phyloP scores from a whole-genome alignment of 1,140 invertebrate genomes.

The Colletes latitarsis region DNA sequence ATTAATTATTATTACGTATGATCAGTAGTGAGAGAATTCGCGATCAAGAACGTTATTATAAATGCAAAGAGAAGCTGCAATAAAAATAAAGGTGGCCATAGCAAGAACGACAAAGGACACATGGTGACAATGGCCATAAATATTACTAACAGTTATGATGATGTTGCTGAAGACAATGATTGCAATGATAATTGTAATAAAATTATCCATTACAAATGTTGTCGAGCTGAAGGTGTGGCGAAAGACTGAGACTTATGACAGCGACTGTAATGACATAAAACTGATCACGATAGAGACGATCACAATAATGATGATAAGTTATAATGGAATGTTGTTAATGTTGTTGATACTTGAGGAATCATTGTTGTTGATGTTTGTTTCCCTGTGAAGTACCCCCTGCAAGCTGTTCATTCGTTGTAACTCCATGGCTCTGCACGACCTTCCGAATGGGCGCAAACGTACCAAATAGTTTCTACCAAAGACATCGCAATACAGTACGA shows the following conservation, averaged over 20 bases:
- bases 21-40: slow-evolving; percentile 41
- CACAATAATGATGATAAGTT: slow-evolving; percentile 72
- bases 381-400: slow-evolving; percentile 66
- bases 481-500: slow-evolving; percentile 41
- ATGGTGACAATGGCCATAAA: slow-evolving; percentile 48
- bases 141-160: slow-evolving; percentile 46
- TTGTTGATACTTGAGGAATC: slow-evolving; percentile 75
- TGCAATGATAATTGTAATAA: slow-evolving; percentile 58
- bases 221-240: slow-evolving; percentile 48
- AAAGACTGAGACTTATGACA: slow-evolving; percentile 60
- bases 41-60: slow-evolving; percentile 9
- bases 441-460: slow-evolving; percentile 66
- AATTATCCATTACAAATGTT: slow-evolving; percentile 58
- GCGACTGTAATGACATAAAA: slow-evolving; percentile 57
- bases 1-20: slow-evolving; percentile 28
- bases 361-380: slow-evolving; percentile 77
- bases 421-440: slow-evolving; percentile 58
- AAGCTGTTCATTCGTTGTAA: slow-evolving; percentile 70
- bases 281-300: slow-evolving; percentile 63
- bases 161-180: slow-evolving; percentile 65
- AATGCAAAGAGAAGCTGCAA: slow-evolving; percentile 30
- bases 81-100: slow-evolving; percentile 21
- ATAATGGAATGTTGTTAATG: slow-evolving; percentile 75
- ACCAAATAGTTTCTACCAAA: slow-evolving; percentile 70
- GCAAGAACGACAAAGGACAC: slow-evolving; percentile 18